Evolutionary conservation across 2,113 vertebrate species (phyloP).

Genomic region (Nothocercus julius): DNA sequence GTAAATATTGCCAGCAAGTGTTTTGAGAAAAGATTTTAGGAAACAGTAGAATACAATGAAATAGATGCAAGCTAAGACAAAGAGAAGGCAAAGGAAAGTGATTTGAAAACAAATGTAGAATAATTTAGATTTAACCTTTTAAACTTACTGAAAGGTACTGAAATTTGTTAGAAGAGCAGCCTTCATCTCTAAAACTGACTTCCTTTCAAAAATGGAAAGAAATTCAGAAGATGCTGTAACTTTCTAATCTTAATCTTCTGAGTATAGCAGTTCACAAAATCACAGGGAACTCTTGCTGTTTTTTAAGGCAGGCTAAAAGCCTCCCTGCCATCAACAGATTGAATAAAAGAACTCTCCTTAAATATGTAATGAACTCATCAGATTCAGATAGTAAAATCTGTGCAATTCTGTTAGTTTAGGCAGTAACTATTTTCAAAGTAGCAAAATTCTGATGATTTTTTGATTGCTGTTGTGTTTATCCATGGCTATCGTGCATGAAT

Average conservation of each 20-base stretch:
- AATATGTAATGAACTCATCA: not conserved
- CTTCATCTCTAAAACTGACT: not conserved
- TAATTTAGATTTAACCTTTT: not conserved
- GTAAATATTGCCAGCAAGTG: not conserved
- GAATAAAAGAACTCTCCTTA: not conserved
- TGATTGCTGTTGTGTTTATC: not conserved
- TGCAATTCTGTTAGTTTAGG: not conserved
- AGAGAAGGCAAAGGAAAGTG: not conserved
- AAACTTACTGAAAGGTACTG: not conserved
- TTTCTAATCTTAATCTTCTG: not conserved
- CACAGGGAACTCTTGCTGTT: not conserved
- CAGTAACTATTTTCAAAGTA: not conserved
- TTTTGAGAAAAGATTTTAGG: not conserved
- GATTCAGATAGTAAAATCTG: not conserved
- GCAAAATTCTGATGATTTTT: not conserved
- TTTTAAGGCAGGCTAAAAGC: not conserved
- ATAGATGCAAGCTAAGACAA: not conserved
- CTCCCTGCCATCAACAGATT: not conserved
- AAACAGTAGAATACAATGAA: not conserved
- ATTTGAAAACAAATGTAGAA: not conserved
- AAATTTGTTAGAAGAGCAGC: not conserved
- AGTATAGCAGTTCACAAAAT: not conserved
- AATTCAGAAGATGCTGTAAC: not conserved
- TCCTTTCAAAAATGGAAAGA: not conserved
- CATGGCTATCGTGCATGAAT: not conserved